A percentile compares a stretch with the other conserved stretches of the same genome.
These are phyloP conservation scores for Rhinopomastus cyanomelas DNA, from an alignment of 2,113 vertebrate species.

Conservation along the genomic window DNA sequence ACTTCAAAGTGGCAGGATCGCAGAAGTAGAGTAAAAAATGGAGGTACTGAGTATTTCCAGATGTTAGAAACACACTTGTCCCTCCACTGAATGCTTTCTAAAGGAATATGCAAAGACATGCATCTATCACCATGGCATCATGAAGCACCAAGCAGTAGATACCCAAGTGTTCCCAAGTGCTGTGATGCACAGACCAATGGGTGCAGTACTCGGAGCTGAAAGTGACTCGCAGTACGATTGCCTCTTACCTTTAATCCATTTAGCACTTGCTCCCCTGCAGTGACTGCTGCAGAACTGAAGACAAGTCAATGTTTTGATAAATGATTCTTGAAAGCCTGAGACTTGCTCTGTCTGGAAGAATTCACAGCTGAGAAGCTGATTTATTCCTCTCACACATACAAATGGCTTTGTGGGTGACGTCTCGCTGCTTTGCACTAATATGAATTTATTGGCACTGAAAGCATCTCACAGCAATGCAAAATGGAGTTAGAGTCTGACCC, in stretches of 20 bases:
- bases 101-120: not conserved
- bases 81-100: not conserved
- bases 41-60: not conserved
- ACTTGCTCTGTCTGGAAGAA: slow-evolving; percentile 40
- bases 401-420: not conserved
- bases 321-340: not conserved
- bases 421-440: slow-evolving; percentile 14
- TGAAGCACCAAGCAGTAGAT: not conserved
- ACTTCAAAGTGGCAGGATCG: not conserved
- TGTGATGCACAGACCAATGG: not conserved
- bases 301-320: slow-evolving; percentile 31
- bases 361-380: slow-evolving; percentile 22
- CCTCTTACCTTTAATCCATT: not conserved
- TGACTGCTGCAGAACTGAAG: not conserved
- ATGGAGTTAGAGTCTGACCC: not conserved
- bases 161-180: not conserved
- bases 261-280: not conserved
- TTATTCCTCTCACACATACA: slow-evolving; percentile 5
- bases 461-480: not conserved
- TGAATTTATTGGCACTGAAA: not conserved
- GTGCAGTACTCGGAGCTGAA: not conserved
- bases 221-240: not conserved
- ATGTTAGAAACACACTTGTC: not conserved
- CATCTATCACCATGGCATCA: not conserved
- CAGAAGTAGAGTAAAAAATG: not conserved